phyloP scores from a whole-genome alignment of 1,140 invertebrate species.

The Pteromalus puparum region DNA sequence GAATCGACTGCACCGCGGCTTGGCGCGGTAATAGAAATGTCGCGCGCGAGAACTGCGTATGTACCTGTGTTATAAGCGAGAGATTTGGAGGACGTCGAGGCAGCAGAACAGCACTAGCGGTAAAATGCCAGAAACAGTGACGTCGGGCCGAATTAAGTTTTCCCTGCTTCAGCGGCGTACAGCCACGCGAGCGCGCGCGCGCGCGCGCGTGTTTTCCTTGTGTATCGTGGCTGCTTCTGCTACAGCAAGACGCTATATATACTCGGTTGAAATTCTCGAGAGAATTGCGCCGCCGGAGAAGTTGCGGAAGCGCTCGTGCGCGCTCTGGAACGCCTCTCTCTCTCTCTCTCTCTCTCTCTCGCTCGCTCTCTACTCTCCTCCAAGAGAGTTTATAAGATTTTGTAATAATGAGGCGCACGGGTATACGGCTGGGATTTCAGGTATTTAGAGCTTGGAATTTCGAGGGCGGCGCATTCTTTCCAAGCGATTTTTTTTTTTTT shows the following conservation, averaged over 20 bases:
- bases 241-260: not conserved
- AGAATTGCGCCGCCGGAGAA: not conserved
- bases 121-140: constrained; percentile 53
- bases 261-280: constrained; percentile 2
- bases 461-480: not conserved
- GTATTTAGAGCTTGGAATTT: not conserved
- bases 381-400: not conserved
- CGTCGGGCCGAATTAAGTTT: constrained; percentile 47
- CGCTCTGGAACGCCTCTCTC: not conserved
- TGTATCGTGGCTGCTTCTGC: not conserved
- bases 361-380: too few relatives aligned
- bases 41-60: not conserved
- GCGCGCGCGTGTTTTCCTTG: not conserved
- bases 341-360: constrained; percentile 5
- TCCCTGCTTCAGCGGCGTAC: not conserved
- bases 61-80: not conserved
- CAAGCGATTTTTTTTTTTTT: not conserved
- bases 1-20: constrained; percentile 19
- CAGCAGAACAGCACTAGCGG: not conserved
- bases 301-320: not conserved
- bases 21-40: constrained; percentile 47
- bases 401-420: not conserved
- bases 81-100: constrained; percentile 16
- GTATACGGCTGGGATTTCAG: not conserved
- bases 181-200: not conserved